Evolutionary conservation across 2,113 vertebrate genomes (phyloP).

Genomic region (Gila orcuttii): DNA sequence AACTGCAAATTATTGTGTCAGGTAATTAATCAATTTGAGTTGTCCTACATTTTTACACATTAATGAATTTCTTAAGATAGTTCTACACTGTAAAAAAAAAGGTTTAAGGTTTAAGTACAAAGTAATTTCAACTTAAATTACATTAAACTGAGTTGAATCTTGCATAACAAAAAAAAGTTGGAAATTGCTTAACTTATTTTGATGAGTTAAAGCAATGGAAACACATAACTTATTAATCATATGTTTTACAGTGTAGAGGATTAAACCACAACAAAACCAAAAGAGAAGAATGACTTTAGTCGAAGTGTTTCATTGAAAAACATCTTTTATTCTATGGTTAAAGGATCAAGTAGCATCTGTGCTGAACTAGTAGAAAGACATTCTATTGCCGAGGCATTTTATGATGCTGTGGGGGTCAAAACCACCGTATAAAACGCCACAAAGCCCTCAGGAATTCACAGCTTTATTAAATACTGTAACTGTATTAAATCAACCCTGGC

Average conservation of each 20-base stretch:
- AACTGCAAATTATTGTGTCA: neutral
- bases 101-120: no score
- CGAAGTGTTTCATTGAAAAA: constrained; percentile 54
- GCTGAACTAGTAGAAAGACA: constrained; percentile 60
- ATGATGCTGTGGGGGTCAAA: constrained; percentile 39
- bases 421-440: constrained; percentile 55
- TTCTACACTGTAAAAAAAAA: neutral
- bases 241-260: no score
- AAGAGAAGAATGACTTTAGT: neutral
- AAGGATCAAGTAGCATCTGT: constrained; percentile 59
- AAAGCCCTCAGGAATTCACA: constrained; percentile 9
- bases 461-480: neutral
- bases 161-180: no score
- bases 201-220: no score
- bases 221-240: no score
- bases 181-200: no score
- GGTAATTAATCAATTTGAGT: neutral
- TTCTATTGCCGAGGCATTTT: constrained; percentile 48
- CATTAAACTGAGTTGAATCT: no score
- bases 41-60: neutral
- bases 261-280: neutral
- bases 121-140: no score
- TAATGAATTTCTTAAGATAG: neutral
- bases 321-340: constrained; percentile 59
- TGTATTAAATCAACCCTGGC: constrained; percentile 44